phyloP scores from a whole-genome alignment of 1,140 invertebrate genomes.

The Teleopsis dalmanni region DNA sequence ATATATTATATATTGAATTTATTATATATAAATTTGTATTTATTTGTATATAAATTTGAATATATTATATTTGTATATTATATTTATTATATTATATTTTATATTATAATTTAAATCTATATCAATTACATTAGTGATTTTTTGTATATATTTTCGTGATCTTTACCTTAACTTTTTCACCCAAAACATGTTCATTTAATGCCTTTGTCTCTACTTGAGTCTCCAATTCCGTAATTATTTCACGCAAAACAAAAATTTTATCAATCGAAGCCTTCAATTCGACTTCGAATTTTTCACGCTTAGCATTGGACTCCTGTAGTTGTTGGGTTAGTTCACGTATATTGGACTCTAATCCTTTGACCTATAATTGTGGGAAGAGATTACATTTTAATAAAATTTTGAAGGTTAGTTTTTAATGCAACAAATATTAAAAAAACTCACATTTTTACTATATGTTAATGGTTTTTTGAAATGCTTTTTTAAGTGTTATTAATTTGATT shows the following conservation, averaged over 20 bases:
- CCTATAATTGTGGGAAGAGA: background rate
- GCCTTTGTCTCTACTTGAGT: slow-evolving; percentile 58
- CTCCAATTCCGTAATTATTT: slow-evolving; percentile 70
- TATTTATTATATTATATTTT: too few species aligned
- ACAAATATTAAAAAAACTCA: background rate
- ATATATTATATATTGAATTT: too few species aligned
- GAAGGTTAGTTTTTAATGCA: background rate
- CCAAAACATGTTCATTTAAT: slow-evolving; percentile 36
- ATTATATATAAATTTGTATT: too few species aligned
- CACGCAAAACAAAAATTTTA: slow-evolving; percentile 62
- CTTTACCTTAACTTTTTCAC: slow-evolving; percentile 29
- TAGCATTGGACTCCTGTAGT: slow-evolving; percentile 52
- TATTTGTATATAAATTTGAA: too few species aligned
- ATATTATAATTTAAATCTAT: too few species aligned
- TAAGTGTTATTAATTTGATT: background rate
- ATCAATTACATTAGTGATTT: background rate
- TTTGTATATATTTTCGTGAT: background rate
- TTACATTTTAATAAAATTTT: background rate
- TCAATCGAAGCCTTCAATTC: slow-evolving; percentile 63
- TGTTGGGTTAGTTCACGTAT: slow-evolving; percentile 57
- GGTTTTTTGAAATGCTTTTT: background rate
- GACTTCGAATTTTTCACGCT: slow-evolving; percentile 52
- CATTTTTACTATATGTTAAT: background rate
- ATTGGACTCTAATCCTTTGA: slow-evolving; percentile 54
- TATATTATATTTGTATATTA: too few species aligned